Evolutionary conservation across 2,888 invertebrate genomes (phyloP), one percentile per base, ranked within the genome.

Genomic region (Eretmocerus hayati): DNA sequence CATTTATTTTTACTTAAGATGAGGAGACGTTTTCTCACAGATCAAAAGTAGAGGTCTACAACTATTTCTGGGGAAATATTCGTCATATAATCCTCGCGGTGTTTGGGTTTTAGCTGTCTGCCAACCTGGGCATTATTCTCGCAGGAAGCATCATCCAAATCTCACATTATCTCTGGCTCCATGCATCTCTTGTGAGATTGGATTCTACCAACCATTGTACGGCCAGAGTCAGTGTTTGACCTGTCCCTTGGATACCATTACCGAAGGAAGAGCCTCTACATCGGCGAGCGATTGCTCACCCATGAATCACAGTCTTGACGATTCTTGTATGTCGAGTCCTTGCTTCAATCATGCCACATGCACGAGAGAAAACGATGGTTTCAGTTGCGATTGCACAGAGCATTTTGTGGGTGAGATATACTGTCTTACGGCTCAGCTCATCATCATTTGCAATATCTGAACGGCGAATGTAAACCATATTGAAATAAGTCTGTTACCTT

Each of bases 181-280:
- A 2, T 67, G 67, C 26, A 40, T 56, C 5, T 53, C 57, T 4
- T 67, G 67, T 33, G 61, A 61, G 5, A 50, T 74, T 37, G 83
- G 83, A 1, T 75, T 73, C 43, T 84, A 80, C 63, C 84, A 84
- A 63, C 69, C 77, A 2, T 56, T 68, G 13, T 78, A 77, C 58
- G 83, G 82, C 4, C 75, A 78, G 59, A 65, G 72, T 2, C 66
- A 71, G 3, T 85, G 84, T 59, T 58, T 76, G 4, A 62, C 72
- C 5, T 84, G 84, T 65, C 81, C 82, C 1, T 56, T 61, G 16
- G 76, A 77, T 42, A 62, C 65, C 50, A 77, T 78, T 35, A 78
- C 80, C 16, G 48, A 56, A 2, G 57, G 54, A 16, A 64, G 70
- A 20, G 73, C 72, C n/a, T 65, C 78, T 48, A 64, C 61, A 45